phyloP scores from a whole-genome alignment of 2,888 invertebrate genomes.

The Clitarchus hookeri region DNA sequence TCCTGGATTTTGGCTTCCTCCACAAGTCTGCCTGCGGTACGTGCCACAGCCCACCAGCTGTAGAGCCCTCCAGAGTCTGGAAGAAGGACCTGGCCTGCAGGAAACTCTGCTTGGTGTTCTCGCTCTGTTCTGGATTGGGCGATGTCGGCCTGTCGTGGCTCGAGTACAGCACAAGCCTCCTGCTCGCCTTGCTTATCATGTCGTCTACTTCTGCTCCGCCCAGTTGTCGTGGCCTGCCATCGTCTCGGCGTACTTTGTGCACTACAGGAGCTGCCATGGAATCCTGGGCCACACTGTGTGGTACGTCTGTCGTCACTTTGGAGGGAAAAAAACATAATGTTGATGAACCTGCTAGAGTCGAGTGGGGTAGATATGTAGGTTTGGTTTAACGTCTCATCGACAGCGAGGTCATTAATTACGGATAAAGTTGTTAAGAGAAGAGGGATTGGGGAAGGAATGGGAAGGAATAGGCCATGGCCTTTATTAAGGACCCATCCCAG shows the following conservation, averaged over 20 bases:
- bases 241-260: background rate
- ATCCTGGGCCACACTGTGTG: no score
- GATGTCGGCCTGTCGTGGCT: background rate
- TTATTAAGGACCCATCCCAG: no score
- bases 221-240: no score
- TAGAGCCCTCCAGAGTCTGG: constrained; percentile 57
- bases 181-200: background rate
- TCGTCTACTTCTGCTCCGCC: background rate
- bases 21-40: background rate
- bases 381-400: no score
- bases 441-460: no score
- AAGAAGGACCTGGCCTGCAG: constrained; percentile 59
- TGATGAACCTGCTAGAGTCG: no score
- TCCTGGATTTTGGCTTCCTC: background rate
- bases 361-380: no score
- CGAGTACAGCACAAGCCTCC: background rate
- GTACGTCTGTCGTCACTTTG: no score
- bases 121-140: constrained; percentile 11
- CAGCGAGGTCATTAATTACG: no score
- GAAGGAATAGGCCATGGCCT: no score
- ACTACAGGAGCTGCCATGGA: background rate
- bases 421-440: no score
- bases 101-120: constrained; percentile 57
- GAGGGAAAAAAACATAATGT: no score
- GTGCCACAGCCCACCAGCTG: background rate